phyloP scores from a whole-genome alignment of 2,797 vertebrate species.

The Bradypodion pumilum region DNA sequence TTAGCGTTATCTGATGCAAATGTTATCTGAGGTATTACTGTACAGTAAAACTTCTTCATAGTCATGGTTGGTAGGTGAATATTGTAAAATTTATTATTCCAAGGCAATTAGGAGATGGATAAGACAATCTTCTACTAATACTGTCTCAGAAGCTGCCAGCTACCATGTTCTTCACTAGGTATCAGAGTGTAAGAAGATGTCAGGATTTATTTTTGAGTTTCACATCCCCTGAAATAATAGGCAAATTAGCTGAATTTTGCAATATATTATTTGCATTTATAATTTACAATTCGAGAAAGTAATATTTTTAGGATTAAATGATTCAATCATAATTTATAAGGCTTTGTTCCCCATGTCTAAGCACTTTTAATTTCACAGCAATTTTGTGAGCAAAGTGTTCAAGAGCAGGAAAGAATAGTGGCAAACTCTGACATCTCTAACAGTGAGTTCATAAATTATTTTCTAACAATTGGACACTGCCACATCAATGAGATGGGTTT shows the following conservation, averaged over 20 bases:
- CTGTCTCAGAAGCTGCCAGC: constrained; percentile 31
- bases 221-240: constrained; percentile 10
- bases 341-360: not conserved
- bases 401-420: not conserved
- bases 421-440: not conserved
- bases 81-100: constrained; percentile 37
- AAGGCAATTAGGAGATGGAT: constrained; percentile 22
- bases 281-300: not conserved
- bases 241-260: not conserved
- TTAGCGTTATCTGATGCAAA: no score
- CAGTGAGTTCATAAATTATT: not conserved
- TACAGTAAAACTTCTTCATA: not conserved
- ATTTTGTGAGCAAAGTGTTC: not conserved
- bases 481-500: not conserved
- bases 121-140: constrained; percentile 24
- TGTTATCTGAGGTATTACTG: no score
- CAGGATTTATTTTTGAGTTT: constrained; percentile 47
- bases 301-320: not conserved
- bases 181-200: constrained; percentile 12
- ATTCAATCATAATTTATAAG: not conserved
- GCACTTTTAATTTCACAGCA: not conserved
- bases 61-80: constrained; percentile 5
- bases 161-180: constrained; percentile 30
- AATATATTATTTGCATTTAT: not conserved
- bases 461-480: not conserved